Evolutionary conservation across 2,888 invertebrate species (phyloP), one percentile per base, ranked within the genome.

Genomic region (Corbicula japonica): DNA sequence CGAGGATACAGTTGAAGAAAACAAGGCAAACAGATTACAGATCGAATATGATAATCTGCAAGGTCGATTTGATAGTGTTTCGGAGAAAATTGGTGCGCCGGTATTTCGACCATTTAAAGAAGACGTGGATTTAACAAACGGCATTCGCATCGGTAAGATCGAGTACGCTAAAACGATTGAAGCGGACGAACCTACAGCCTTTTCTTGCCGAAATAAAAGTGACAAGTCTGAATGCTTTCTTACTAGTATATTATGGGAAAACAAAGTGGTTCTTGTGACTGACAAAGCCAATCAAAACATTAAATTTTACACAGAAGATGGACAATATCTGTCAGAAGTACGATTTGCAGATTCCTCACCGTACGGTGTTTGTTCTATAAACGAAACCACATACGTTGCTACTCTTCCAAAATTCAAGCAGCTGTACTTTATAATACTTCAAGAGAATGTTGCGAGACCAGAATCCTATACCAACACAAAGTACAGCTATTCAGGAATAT

Each of bases 241-340:
- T 1, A 63, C 76, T 18, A 28, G 65, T 15, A 38, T 76, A 2
- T 32, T 71, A 5, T 76, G 76, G 76, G 18, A 30, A 4, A 66
- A 71, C 35, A 35, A 46, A 15, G 60, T 38, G 34, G 26, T 76
- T n/a, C 38, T 76, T 2, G 65, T 66, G 10, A 63, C 77, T 0
- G 77, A 77, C 41, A 77, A 77, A 50, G 52, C 62, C 0, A 72
- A 77, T 41, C 60, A 56, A 44, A 77, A 72, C 21, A n/a, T 77
- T 18, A 77, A 77, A 28, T 60, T 77, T 34, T 77, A 73, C 30
- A 34, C 44, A 26, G 71, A 76, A 15, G 28, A 28, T 5, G 77
- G 72, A 0, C 26, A 46, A 6, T 77, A 68, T n/a, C 26, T 77
- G 4, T 54, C 48, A 2, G 77, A 77, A 28, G 38, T 73, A 10